Percentiles rank a stretch among this genome's conserved stretches.
phyloP scores from a whole-genome alignment of 2,797 vertebrate genomes.

The Pantherophis vulpinus region DNA sequence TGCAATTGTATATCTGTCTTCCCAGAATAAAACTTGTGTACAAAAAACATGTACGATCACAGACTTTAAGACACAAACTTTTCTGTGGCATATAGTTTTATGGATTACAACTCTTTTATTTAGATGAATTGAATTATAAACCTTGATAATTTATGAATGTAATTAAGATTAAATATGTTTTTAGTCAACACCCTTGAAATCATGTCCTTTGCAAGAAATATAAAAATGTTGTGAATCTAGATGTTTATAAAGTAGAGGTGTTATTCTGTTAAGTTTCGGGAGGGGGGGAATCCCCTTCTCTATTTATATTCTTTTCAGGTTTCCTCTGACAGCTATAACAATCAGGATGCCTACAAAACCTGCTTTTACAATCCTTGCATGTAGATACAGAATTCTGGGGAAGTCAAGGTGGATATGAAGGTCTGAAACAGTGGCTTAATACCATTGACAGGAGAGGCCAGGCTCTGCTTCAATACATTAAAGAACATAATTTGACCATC shows the following conservation, averaged over 20 bases:
- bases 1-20: neutral
- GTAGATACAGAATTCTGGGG: conserved; percentile 85
- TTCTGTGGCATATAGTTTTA: neutral
- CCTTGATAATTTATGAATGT: neutral
- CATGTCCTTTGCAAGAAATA: neutral
- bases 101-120: neutral
- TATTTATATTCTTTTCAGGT: conserved; percentile 67
- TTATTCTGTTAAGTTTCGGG: accelerated
- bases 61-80: neutral
- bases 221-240: neutral
- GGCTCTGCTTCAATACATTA: conserved; percentile 79
- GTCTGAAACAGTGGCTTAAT: conserved; percentile 72
- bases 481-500: conserved; percentile 69
- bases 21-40: neutral
- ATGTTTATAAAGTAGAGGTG: neutral
- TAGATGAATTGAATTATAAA: neutral
- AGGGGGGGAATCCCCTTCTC: neutral
- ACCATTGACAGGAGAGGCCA: conserved; percentile 76
- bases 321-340: conserved; percentile 77
- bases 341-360: conserved; percentile 81
- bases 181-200: neutral
- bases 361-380: conserved; percentile 81
- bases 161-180: neutral
- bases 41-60: neutral
- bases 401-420: conserved; percentile 72